Evolutionary conservation across 2,113 vertebrate species (phyloP), one percentile per base, ranked within the genome.

Genomic region (Ptilonorhynchus violaceus): DNA sequence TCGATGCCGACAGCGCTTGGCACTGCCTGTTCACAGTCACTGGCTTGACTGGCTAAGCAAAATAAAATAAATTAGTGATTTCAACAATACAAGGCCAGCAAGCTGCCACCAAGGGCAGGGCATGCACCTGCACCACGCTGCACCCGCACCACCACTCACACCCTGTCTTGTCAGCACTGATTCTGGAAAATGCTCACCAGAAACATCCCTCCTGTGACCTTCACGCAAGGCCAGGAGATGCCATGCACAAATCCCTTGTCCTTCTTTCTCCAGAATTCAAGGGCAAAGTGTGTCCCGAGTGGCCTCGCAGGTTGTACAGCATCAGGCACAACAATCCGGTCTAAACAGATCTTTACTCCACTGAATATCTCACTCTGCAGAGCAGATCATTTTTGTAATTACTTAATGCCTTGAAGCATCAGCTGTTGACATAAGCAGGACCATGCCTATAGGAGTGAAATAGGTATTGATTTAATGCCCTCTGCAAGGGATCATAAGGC

Each of bases 1-100:
- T 77, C 16, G 0, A 7, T 0, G 64, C 44, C 0, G 0, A 11
- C 35, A 5, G 23, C 16, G 4, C 81, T 23, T 6, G 1, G 92
- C 55, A 27, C n/a, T 24, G 81, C 85, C 49, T 62, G 41, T 39
- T 88, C 53, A 84, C 55, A 23, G 76, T 6, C 35, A 23, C 9
- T 8, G 28, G 24, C 74, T 60, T 30, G 37, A 13, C 49, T 69
- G 41, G 49, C 89, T 39, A 77, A 64, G 41, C 44, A 53, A 23
- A 79, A 70, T 13, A 52, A 88, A 78, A 42, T 21, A 69, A 74
- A n/a, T 18, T 2, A 52, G 39, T 1, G 5, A 83, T 58, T 70
- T 77, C 75, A 85, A 23, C 25, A 56, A 2, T 2, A 5, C 11
- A 13, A 15, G 33, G 75, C 15, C 1, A 1, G 53, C 2, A 58